Base-by-base conservation (phyloP, 2,888 invertebrate species). In the Himalopsyche anomala region DNA sequence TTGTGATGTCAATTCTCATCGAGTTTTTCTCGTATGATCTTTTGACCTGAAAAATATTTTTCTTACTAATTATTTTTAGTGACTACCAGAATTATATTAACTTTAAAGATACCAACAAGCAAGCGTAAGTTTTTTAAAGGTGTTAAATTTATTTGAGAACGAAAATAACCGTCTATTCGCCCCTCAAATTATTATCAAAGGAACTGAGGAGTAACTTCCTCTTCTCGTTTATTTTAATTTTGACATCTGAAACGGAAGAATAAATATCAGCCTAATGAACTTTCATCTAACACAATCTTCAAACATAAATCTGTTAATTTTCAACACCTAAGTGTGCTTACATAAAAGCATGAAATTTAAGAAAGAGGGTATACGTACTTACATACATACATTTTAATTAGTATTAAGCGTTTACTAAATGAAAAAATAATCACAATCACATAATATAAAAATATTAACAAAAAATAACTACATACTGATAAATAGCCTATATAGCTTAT, bases 151-250 rank as follows among this genome's bases (percentile, higher is more conserved):
- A 62, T 62, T 62, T 19, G 19, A 9, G 28, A 11, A 62, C 62
- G 11, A 62, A 62, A 62, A 62, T 62, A 19, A 15, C 28, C 19
- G 28, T 5, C 19, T 19, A 62, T 62, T 28, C 28, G 62, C 62
- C 62, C 62, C 62, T 62, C 62, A n/a, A 62, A 62, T 62, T 62
- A 62, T 62, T 62, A 11, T 62, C 62, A 62, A 62, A 62, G 19
- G 28, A 62, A 62, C 62, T 62, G 62, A 62, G 19, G 19, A 62
- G 62, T 62, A 6, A 62, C 62, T 62, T 62, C 62, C 62, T 62
- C 62, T 19, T n/a, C 62, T 62, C 19, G 62, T 62, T 62, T 62
- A 62, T 62, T 62, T 62, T 19, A 62, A 62, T 62, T 62, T 28
- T 62, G 62, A 62, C 62, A 62, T 19, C 62, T 62, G 62, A 62